Conservation (phyloP, 2,888 invertebrate species). For the Oligia fasciuncula region DNA sequence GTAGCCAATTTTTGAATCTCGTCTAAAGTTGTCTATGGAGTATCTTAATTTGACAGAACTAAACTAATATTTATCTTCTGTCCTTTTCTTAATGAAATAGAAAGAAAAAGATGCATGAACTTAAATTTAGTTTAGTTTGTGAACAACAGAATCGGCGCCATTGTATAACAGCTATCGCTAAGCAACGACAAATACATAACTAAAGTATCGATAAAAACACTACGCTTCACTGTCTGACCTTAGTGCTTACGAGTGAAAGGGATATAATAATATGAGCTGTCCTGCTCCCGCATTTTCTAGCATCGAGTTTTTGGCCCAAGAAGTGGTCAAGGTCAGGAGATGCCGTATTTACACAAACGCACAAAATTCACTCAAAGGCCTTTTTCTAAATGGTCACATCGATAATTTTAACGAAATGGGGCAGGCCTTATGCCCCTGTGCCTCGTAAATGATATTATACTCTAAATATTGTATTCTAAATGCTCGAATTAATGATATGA, state of each 20-base stretch:
- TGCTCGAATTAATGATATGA: slow-evolving; percentile 4
- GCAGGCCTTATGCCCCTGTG: not conserved
- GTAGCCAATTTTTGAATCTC: too few relatives aligned
- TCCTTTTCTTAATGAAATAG: too few relatives aligned
- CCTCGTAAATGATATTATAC: slow-evolving; percentile 1
- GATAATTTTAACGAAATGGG: not conserved
- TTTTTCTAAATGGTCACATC: slow-evolving; percentile 2
- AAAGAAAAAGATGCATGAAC: too few relatives aligned
- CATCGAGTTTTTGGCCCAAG: not conserved
- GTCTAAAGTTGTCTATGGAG: too few relatives aligned
- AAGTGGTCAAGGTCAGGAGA: not conserved
- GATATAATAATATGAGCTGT: not conserved
- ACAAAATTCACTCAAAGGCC: not conserved
- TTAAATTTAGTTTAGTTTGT: too few relatives aligned
- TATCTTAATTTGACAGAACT: too few relatives aligned
- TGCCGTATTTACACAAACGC: slow-evolving; percentile 7
- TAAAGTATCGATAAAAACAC: not conserved
- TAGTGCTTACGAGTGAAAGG: not conserved
- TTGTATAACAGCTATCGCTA: not conserved
- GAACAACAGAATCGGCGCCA: too few relatives aligned
- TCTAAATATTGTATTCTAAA: slow-evolving; percentile 6
- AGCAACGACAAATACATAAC: not conserved
- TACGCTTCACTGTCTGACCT: not conserved
- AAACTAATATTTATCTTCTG: too few relatives aligned
- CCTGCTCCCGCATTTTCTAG: not conserved